Base-by-base conservation (phyloP, 2,113 vertebrate species). In the Bufo bufo region DNA sequence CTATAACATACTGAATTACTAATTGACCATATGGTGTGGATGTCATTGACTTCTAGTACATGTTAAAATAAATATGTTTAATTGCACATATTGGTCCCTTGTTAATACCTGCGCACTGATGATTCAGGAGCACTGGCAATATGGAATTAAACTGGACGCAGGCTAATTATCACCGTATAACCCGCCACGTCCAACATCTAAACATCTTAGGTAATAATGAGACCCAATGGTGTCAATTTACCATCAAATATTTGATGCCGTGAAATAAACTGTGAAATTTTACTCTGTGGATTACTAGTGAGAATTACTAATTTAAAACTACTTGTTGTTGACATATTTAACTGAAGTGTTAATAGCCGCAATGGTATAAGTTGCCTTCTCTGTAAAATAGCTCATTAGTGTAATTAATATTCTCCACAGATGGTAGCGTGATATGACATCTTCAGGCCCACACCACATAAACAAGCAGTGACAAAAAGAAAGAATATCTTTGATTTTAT, bases 201-300 rank as follows among this genome's bases (percentile, higher is more conserved):
- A 33, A 61, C 33, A n/a, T 72, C 66, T 33, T 23, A 33, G 52
- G 23, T 61, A 33, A 4, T 88, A 88, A 88, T 84, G 58, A 77
- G 87, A 59, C 87, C 81, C 87, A 84, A 74, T 78, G 87, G 87
- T 77, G 54, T 83, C 56, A 66, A 52, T 88, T 88, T 84, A 77
- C 5, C 49, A 66, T 19, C n/a, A 75, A 65, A 59, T 54, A 61
- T 77, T 83, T 77, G 3, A 77, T 19, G 9, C 13, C 52, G 58
- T 77, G 33, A 59, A 83, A 88, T 88, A 84, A 88, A 88, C 81
- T 77, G 86, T 88, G 80, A 84, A 77, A 45, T 4, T 54, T 88
- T 61, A 45, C 69, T 83, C 86, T 61, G 49, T 71, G 63, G 77
- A 80, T 49, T 63, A 77, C 17, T 14, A 78, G 20, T 65, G 11